phyloP scores from a whole-genome alignment of 2,888 invertebrate species.

The Apamea crenata region DNA sequence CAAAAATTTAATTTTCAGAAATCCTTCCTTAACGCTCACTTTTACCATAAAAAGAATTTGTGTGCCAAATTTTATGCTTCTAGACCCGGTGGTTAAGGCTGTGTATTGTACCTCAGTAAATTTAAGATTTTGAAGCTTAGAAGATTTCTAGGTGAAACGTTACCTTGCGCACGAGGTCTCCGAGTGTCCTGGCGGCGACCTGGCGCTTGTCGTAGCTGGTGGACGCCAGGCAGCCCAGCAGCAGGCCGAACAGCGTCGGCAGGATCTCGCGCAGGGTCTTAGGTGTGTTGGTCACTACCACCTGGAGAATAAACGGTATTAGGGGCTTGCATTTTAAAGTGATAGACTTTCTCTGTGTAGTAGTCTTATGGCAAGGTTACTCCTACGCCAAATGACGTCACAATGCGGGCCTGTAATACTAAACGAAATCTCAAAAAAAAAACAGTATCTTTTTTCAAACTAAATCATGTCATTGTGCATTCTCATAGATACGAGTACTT shows the following conservation, averaged over 20 bases:
- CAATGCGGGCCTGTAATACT: not conserved
- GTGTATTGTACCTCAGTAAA: not conserved
- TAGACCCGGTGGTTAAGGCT: not conserved
- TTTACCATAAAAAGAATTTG: not conserved
- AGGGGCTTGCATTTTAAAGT: not conserved
- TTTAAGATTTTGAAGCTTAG: not conserved
- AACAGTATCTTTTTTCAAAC: not conserved
- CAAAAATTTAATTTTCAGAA: not conserved
- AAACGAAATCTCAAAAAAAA: not conserved
- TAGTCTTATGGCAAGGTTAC: not conserved
- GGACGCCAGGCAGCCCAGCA: slow-evolving; percentile 98
- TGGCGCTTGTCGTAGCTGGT: slow-evolving; percentile 99
- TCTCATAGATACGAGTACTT: not conserved
- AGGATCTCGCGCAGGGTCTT: slow-evolving; percentile 98
- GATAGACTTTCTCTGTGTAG: not conserved
- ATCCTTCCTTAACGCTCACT: not conserved
- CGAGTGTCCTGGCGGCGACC: slow-evolving; percentile 98
- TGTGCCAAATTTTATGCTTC: not conserved
- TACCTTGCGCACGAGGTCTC: slow-evolving; percentile 97
- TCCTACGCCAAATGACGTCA: not conserved
- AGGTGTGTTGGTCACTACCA: slow-evolving; percentile 99
- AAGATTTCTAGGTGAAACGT: not conserved
- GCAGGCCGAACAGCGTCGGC: slow-evolving; percentile 97
- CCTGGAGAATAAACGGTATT: slow-evolving; percentile 72
- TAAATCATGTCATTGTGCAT: not conserved